phyloP scores from a whole-genome alignment of 2,113 vertebrate species.

The Hystrix cristata region DNA sequence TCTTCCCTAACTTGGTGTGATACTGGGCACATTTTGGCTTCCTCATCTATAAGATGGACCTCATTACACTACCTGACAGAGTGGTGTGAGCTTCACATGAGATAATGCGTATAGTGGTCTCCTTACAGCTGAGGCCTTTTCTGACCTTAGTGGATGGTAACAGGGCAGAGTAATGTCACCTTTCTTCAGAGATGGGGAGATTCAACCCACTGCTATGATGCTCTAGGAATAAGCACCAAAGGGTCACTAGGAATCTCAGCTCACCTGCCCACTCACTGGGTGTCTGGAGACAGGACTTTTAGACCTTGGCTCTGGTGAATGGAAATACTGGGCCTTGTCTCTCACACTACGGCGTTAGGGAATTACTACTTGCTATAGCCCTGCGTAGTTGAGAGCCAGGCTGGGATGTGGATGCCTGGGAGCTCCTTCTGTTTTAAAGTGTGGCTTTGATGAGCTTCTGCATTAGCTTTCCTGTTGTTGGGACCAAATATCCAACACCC shows the following conservation, averaged over 20 bases:
- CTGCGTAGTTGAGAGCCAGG: background rate
- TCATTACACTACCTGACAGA: background rate
- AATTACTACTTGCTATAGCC: background rate
- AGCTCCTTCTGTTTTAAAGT: background rate
- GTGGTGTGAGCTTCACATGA: background rate
- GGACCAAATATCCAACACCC: background rate
- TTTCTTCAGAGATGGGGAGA: background rate
- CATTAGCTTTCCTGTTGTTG: background rate
- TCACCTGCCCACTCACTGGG: background rate
- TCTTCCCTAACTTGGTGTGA: background rate
- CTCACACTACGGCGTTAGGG: accelerated
- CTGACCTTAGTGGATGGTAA: background rate
- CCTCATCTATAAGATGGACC: background rate
- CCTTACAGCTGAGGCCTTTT: background rate
- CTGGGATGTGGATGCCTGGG: background rate
- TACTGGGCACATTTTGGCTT: background rate
- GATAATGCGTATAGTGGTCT: background rate
- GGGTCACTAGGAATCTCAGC: background rate
- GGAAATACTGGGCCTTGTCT: too few species aligned
- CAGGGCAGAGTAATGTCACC: background rate
- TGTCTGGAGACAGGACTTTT: background rate
- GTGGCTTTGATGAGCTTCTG: background rate
- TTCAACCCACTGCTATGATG: background rate
- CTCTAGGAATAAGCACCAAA: background rate
- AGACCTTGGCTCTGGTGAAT: background rate